These are phyloP conservation scores for Petroica traversi DNA, from an alignment of 2,113 vertebrate genomes.

Conservation along the genomic window DNA sequence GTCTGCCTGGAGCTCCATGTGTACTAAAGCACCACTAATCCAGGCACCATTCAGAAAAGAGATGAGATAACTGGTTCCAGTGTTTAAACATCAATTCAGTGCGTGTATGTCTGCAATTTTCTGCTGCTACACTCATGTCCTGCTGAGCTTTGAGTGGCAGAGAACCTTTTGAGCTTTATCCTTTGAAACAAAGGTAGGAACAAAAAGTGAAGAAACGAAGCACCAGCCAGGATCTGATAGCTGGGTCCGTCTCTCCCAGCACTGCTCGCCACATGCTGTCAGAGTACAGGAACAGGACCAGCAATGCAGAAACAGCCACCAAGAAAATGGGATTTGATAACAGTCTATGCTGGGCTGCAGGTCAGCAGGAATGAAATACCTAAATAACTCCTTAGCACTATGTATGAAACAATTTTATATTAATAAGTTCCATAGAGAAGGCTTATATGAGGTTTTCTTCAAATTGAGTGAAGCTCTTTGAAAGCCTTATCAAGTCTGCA, in stretches of 20 bases:
- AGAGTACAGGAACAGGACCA: neutral
- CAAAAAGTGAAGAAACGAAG: neutral
- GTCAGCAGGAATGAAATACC: neutral
- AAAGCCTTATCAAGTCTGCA: neutral
- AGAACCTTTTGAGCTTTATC: neutral
- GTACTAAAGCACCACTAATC: neutral
- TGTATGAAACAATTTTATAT: neutral
- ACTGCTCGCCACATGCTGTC: accelerated
- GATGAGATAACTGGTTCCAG: neutral
- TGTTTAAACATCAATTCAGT: neutral
- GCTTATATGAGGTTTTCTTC: neutral
- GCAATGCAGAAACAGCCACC: neutral
- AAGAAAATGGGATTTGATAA: neutral
- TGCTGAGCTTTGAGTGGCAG: neutral
- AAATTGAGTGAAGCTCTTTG: neutral
- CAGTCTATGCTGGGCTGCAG: neutral
- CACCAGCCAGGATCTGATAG: neutral
- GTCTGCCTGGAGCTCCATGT: accelerated
- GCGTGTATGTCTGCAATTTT: neutral
- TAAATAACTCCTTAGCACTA: neutral
- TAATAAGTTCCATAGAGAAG: neutral
- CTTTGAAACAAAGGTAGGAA: neutral
- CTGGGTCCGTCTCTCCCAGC: neutral
- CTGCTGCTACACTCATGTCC: neutral
- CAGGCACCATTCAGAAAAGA: neutral